Evolutionary conservation across 2,888 invertebrate genomes (phyloP).

Genomic region (Ornithoptera priamus): DNA sequence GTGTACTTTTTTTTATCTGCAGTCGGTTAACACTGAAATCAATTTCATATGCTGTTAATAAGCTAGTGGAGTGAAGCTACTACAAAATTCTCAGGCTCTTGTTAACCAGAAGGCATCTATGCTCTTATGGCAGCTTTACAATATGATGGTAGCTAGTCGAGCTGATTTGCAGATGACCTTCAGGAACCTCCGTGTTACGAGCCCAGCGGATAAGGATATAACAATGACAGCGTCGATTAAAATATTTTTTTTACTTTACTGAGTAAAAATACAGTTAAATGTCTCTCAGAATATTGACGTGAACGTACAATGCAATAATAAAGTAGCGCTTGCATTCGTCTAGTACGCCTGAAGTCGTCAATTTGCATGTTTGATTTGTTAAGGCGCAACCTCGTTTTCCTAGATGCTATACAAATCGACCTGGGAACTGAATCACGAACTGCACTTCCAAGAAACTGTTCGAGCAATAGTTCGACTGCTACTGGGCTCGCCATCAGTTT

Average conservation of each 20-base stretch:
- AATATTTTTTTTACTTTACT: background rate
- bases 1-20: background rate
- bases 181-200: no score
- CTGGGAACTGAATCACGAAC: conserved; percentile 32
- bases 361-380: conserved; percentile 28
- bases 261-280: background rate
- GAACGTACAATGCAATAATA: background rate
- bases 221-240: no score
- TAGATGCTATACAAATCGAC: conserved; percentile 17
- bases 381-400: conserved; percentile 27
- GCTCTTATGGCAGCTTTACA: no score
- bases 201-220: no score
- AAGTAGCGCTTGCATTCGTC: conserved; percentile 15
- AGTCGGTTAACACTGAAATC: background rate
- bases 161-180: no score
- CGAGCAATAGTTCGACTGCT: conserved; percentile 24
- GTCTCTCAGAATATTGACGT: background rate
- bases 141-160: no score
- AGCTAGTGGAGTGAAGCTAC: no score
- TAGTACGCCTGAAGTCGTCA: conserved; percentile 23
- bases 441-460: conserved; percentile 32
- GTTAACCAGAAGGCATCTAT: no score
- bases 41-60: background rate
- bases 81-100: no score
- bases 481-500: conserved; percentile 2